Evolutionary conservation across 2,888 invertebrate genomes (phyloP).

Genomic region (Drosophila pseudotalamancana): DNA sequence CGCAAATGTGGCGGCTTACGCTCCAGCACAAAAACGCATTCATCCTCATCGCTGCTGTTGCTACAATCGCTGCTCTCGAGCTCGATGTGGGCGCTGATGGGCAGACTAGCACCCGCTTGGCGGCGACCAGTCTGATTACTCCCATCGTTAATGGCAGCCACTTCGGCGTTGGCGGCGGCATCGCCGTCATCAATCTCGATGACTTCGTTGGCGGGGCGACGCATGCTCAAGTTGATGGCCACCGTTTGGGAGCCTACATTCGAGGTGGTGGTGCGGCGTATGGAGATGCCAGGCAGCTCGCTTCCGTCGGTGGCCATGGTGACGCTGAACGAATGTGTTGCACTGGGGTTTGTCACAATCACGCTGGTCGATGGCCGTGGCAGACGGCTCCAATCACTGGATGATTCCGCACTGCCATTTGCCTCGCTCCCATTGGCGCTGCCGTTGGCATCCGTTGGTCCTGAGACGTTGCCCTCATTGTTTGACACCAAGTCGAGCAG

Average conservation of each 20-base stretch:
- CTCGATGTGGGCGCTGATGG: conserved; percentile 79
- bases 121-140: conserved; percentile 45
- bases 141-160: conserved; percentile 65
- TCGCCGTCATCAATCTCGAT: conserved; percentile 79
- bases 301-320: conserved; percentile 74
- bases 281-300: conserved; percentile 72
- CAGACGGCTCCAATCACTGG: conserved; percentile 30
- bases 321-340: conserved; percentile 75
- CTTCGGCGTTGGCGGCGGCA: conserved; percentile 70
- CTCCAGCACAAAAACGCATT: conserved; percentile 83
- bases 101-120: conserved; percentile 58
- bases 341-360: conserved; percentile 72
- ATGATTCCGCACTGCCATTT: conserved; percentile 1
- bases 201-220: conserved; percentile 76
- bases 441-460: conserved; percentile 5
- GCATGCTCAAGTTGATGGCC: conserved; percentile 83
- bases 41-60: conserved; percentile 69
- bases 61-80: conserved; percentile 72
- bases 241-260: conserved; percentile 72
- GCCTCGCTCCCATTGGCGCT: conserved; percentile 9
- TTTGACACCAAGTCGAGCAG: conserved; percentile 65
- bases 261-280: conserved; percentile 65
- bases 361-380: conserved; percentile 63
- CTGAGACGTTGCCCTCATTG: conserved; percentile 17
- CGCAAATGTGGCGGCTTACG: conserved; percentile 84